Base-by-base conservation (phyloP, 2,797 vertebrate genomes). In the Sarcoramphus papa region DNA sequence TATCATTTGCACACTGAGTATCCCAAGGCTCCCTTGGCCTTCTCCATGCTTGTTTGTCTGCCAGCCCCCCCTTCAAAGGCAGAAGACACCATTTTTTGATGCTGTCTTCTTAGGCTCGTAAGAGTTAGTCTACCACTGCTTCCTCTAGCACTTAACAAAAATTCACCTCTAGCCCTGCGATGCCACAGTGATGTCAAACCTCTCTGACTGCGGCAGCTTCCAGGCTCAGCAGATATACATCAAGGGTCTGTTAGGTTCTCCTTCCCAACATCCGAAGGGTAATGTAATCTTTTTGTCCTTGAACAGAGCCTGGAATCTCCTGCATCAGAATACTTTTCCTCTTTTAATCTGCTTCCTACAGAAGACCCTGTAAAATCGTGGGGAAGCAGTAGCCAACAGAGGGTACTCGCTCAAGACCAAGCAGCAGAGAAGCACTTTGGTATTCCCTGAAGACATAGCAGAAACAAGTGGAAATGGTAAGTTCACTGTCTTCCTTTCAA, bases 221-320 rank as follows among this genome's bases (percentile, higher is more conserved):
- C 78, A 89, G 83, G 88, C 88, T 85, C 93, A 95, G 94, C 74
- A 82, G 88, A 95, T 76, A 92, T 84, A 90, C 75, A 82, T 84
- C 74, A 90, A 76, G 74, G 60, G n/a, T 48, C 67, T 76, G 45
- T 28, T 40, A 56, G 56, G 60, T 68, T 94, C 75, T 87, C 81
- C 92, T 93, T 94, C 78, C 78, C 69, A 35, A 1, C 30, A 41
- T 25, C 41, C 2, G 7, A 91, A 95, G 86, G 90, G 59, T 54
- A 93, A 87, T 6, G 81, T 45, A 80, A 94, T 85, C 41, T 69
- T 74, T 93, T 57, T 92, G 92, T 91, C 93, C 90, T 93, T 92
- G 92, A 85, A 54, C 48, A 64, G 41, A 92, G 85, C 33, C 74
- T 69, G 74, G 54, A 74, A 76, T 89, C 74, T 80, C 70, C 76